phyloP scores from a whole-genome alignment of 2,113 vertebrate genomes.

The Pteruthius melanotis region DNA sequence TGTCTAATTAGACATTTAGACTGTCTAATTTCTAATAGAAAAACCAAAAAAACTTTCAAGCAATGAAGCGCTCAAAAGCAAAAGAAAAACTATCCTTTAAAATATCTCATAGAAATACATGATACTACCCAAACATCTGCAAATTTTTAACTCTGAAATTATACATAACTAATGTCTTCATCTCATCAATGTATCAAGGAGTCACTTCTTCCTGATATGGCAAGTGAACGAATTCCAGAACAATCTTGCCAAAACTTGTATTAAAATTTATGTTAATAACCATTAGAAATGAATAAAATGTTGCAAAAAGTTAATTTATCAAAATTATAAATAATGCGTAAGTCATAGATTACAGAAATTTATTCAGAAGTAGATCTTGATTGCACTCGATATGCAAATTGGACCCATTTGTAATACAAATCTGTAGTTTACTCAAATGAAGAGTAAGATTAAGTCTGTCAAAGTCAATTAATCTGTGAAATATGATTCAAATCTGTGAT shows the following conservation, averaged over 20 bases:
- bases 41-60: neutral
- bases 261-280: neutral
- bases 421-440: neutral
- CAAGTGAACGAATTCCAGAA: neutral
- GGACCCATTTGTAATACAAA: neutral
- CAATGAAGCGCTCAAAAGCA: neutral
- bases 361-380: neutral
- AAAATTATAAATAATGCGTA: neutral
- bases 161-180: neutral
- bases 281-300: neutral
- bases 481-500: neutral
- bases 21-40: neutral
- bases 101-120: neutral
- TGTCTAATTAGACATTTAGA: neutral
- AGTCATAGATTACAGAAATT: neutral
- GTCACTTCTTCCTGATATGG: neutral
- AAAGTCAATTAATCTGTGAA: neutral
- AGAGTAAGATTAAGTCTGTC: neutral
- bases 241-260: neutral
- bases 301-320: neutral
- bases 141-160: neutral
- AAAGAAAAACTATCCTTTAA: neutral
- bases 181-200: neutral
- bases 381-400: neutral
- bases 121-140: neutral